These are phyloP conservation scores for Telenomus remus DNA, from an alignment of 1,140 invertebrate genomes.

Conservation along the genomic window DNA sequence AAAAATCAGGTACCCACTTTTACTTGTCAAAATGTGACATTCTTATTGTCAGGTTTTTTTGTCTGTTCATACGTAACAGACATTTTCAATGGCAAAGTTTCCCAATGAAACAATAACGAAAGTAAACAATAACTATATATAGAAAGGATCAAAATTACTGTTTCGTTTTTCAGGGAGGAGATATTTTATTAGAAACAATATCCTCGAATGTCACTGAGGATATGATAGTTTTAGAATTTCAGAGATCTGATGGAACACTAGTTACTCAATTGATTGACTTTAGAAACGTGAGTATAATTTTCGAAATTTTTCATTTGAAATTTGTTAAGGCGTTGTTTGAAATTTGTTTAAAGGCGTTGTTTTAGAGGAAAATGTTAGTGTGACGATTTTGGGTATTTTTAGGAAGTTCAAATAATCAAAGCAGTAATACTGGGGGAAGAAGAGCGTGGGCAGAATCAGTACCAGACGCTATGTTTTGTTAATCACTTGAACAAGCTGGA, in stretches of 20 bases:
- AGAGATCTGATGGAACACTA: conserved; percentile 91
- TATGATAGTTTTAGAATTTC: conserved; percentile 90
- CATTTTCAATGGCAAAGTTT: too few species aligned
- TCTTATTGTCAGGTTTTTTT: neutral
- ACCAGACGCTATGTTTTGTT: conserved; percentile 94
- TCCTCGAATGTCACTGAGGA: conserved; percentile 92
- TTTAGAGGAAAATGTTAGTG: too few species aligned
- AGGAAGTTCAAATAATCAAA: conserved; percentile 95
- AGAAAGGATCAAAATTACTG: too few species aligned
- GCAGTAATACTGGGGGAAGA: conserved; percentile 95
- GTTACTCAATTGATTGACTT: conserved; percentile 96
- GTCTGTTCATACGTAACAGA: too few species aligned
- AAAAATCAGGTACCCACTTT: conserved; percentile 85
- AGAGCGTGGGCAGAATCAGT: conserved; percentile 91
- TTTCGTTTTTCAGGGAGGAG: conserved; percentile 85
- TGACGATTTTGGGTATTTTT: too few species aligned
- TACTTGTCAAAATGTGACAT: conserved; percentile 54
- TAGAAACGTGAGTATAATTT: conserved; percentile 84
- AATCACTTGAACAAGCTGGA: conserved; percentile 92
- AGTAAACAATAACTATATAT: too few species aligned
- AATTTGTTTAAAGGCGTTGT: too few species aligned
- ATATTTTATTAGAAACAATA: conserved; percentile 94
- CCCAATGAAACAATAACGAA: too few species aligned
- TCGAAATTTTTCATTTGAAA: too few species aligned
- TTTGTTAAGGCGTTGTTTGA: neutral